A percentile compares a stretch with the other conserved stretches of the same genome.
Evolutionary conservation across 1,140 invertebrate species (phyloP).

Genomic region (Colletes latitarsis): DNA sequence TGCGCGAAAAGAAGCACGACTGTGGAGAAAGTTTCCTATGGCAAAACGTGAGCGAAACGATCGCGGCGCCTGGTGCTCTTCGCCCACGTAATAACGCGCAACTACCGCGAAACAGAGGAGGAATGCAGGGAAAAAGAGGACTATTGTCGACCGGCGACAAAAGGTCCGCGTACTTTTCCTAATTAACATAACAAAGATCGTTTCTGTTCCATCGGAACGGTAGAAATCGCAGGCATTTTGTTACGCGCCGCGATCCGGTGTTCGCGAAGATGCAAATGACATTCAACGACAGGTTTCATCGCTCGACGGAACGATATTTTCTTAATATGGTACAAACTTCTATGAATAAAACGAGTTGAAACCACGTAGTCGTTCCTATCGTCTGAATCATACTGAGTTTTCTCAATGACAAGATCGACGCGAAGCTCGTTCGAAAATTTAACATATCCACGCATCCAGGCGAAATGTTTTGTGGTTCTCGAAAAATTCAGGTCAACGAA

Average conservation of each 20-base stretch:
- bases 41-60: not conserved
- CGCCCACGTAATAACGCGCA: conserved; percentile 22
- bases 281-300: not conserved
- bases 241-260: not conserved
- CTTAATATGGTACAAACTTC: not conserved
- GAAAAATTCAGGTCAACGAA: not conserved
- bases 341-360: not conserved
- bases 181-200: conserved; percentile 47
- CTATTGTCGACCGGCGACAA: not conserved
- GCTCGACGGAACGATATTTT: too few relatives aligned
- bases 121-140: conserved; percentile 13
- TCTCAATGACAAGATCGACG: not conserved
- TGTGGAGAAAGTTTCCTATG: conserved; percentile 25
- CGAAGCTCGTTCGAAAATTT: not conserved
- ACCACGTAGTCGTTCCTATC: not conserved
- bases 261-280: conserved; percentile 20
- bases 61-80: not conserved
- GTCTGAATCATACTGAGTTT: not conserved
- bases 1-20: conserved; percentile 23
- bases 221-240: not conserved
- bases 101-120: not conserved
- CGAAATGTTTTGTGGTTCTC: not conserved
- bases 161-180: conserved; percentile 16
- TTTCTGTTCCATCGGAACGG: not conserved
- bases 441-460: too few relatives aligned